Base-by-base conservation (phyloP, 2,797 vertebrate species). In the Acipenser ruthenus region DNA sequence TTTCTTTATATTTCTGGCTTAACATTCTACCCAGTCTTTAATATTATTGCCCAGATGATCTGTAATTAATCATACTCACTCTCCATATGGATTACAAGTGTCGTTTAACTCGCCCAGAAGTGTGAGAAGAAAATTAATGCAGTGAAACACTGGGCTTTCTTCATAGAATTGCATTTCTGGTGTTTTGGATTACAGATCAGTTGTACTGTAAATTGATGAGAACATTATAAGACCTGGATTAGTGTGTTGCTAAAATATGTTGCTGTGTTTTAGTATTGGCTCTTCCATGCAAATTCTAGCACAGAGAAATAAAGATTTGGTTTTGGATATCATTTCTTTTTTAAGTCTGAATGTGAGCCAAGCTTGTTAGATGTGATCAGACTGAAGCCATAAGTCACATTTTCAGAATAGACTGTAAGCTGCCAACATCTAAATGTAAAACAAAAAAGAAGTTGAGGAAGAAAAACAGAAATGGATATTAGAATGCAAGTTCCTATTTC, bases 31-130 rank as follows among this genome's bases (percentile, higher is more conserved):
- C 80, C 63, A 23, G 75, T 75, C 80, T 82, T 81, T 80, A 82
- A 78, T 65, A 47, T 73, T 87, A 84, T 84, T 80, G 80, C 69
- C 73, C 67, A 49, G 77, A 55, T 77, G 84, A 84, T 86, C 86
- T 77, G 80, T 72, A 75, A 72, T 69, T 78, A 75, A 64, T 77
- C 78, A 81, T 80, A 79, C 73, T 77, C 70, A 65, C 70, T 68
- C 71, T 73, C 55, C 60, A 68, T 67, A 77, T 68, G 71, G 77
- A 73, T 80, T 73, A 76, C 73, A 80, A 50, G 52, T 48, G 62
- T 50, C 13, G 50, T 63, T 60, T 50, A 6, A 12, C 10, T 6
- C 50, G 23, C 53, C 55, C 7, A 37, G 12, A 23, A 12, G 62
- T 18, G 6, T 47, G 7, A 60, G 56, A 23, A 64, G 49, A 49